These are phyloP conservation scores for Mus minutoides DNA, from an alignment of 2,797 vertebrate genomes.

Conservation along the genomic window DNA sequence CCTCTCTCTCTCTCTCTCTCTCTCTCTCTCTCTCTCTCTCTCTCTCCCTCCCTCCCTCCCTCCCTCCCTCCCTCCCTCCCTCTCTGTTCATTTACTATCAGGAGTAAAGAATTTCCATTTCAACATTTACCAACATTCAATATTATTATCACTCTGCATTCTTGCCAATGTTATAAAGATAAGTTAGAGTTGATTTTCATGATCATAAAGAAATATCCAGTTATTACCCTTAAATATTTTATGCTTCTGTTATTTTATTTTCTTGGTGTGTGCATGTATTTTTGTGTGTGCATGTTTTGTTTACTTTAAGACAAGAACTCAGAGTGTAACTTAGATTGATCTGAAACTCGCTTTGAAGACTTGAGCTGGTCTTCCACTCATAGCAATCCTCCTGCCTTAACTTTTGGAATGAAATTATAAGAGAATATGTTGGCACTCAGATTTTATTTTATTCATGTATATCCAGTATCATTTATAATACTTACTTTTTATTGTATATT, in stretches of 20 bases:
- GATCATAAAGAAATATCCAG: neutral
- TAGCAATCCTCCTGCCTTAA: neutral
- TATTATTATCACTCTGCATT: neutral
- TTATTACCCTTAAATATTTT: conserved; percentile 10
- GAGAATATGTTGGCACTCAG: too few relatives aligned
- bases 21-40: too few relatives aligned
- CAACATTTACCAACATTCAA: neutral
- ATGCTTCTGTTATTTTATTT: neutral
- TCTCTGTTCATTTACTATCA: neutral
- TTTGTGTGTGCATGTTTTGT: neutral
- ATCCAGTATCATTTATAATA: neutral
- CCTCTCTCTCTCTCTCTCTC: too few relatives aligned
- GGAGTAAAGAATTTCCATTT: neutral
- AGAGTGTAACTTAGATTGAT: neutral
- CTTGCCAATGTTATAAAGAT: neutral
- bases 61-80: too few relatives aligned
- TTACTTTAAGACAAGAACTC: neutral
- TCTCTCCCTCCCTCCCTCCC: too few relatives aligned
- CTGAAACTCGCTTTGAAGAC: neutral
- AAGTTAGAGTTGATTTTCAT: neutral
- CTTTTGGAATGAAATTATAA: neutral
- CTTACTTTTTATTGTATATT: neutral
- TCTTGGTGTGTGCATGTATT: neutral
- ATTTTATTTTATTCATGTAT: neutral
- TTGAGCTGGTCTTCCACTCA: neutral